These are phyloP conservation scores for Chamaea fasciata DNA, from an alignment of 2,113 vertebrate genomes.

Conservation along the genomic window DNA sequence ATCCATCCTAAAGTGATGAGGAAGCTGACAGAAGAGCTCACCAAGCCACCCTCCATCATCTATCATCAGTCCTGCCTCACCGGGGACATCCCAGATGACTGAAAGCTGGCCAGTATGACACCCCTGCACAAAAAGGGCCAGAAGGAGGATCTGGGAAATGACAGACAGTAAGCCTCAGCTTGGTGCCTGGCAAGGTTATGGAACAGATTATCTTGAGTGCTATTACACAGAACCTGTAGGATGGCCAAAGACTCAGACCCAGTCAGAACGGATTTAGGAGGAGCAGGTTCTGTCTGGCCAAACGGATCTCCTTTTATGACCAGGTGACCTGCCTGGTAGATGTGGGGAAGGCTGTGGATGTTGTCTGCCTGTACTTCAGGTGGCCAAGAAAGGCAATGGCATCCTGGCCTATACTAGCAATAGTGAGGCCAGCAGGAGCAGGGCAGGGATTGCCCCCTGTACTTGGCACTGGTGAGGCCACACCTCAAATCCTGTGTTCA, in stretches of 20 bases:
- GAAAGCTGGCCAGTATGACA: neutral
- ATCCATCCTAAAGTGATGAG: neutral
- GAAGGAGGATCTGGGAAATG: neutral
- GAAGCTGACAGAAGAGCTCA: neutral
- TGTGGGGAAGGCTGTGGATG: neutral
- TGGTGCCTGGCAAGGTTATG: neutral
- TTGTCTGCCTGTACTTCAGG: neutral
- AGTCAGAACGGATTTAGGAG: neutral
- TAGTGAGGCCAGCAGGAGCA: neutral
- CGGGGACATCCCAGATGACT: neutral
- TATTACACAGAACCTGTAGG: neutral
- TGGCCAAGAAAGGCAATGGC: neutral
- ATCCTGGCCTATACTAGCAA: neutral
- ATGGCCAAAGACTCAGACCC: neutral
- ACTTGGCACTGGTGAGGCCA: rapidly evolving
- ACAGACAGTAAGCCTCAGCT: neutral
- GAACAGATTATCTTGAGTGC: neutral
- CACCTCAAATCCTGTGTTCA: neutral
- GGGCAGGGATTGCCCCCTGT: neutral
- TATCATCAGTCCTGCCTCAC: neutral
- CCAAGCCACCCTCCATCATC: neutral
- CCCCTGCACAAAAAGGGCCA: neutral
- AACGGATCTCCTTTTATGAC: no score
- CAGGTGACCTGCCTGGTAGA: neutral
- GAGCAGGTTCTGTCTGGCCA: neutral